phyloP scores from a whole-genome alignment of 2,797 vertebrate species.

The Corythornis leucogaster region DNA sequence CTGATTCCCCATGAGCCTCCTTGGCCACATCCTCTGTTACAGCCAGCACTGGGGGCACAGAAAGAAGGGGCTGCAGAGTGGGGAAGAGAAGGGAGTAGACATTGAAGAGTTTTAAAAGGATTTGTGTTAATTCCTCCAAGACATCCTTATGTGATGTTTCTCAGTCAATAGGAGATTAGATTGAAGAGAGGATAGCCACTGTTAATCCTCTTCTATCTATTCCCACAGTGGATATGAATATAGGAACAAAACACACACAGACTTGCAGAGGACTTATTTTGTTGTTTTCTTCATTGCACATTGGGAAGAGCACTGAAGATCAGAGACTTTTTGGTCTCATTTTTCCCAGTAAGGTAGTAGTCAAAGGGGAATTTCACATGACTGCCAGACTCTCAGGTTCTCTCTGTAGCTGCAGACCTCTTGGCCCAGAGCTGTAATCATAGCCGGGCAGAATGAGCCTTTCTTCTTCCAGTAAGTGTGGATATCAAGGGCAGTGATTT shows the following conservation, averaged over 20 bases:
- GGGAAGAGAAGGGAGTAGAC: background rate
- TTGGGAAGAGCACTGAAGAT: background rate
- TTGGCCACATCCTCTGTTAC: background rate
- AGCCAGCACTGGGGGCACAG: background rate
- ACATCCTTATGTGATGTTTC: conserved; percentile 51
- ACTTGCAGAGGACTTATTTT: background rate
- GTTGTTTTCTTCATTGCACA: background rate
- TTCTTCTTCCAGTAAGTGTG: background rate
- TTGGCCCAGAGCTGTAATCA: rapidly evolving
- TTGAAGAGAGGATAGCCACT: conserved; percentile 46
- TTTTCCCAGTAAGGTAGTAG: background rate
- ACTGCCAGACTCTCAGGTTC: background rate
- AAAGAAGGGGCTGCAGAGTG: background rate
- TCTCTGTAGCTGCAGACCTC: background rate
- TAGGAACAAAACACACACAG: background rate
- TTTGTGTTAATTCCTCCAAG: conserved; percentile 73
- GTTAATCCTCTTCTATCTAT: conserved; percentile 64
- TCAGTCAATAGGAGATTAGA: conserved; percentile 77
- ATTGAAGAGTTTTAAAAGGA: conserved; percentile 61
- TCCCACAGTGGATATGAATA: conserved; percentile 47
- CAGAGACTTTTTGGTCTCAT: background rate
- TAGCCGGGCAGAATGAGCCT: background rate
- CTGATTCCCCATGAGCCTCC: conserved; percentile 61
- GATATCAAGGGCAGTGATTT: background rate
- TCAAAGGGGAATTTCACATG: background rate